These are phyloP conservation scores for Onthophagus sagittarius DNA, from an alignment of 2,888 invertebrate genomes.

Conservation along the genomic window DNA sequence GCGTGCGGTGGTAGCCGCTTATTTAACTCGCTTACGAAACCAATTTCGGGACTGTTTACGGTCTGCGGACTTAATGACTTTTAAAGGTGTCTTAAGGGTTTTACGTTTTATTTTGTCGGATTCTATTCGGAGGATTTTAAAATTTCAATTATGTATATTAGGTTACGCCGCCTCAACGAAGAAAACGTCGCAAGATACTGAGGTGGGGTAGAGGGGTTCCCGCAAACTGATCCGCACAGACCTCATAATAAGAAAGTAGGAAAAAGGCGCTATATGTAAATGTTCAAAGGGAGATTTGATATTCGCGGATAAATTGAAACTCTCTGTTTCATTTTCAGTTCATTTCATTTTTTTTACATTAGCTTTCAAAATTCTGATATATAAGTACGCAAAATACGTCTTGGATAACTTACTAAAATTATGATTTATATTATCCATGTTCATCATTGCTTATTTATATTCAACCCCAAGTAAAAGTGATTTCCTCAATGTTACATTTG, in stretches of 20 bases:
- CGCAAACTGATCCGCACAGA: not conserved
- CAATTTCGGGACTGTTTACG: constrained; percentile 40
- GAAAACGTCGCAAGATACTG: constrained; percentile 12
- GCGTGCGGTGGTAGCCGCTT: constrained; percentile 20
- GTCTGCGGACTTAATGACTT: constrained; percentile 45
- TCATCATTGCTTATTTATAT: no score
- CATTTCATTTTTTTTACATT: not conserved
- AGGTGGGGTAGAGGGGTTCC: not conserved
- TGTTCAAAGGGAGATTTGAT: not conserved
- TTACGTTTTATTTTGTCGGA: constrained; percentile 38
- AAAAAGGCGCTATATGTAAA: constrained; percentile 5
- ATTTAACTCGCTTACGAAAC: constrained; percentile 34
- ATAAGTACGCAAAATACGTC: no score
- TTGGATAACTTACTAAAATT: no score
- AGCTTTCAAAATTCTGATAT: no score
- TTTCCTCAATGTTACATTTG: no score
- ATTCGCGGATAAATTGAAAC: constrained; percentile 2
- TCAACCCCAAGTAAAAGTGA: no score
- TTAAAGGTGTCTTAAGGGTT: constrained; percentile 44
- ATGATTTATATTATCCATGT: no score
- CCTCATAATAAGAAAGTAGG: constrained; percentile 11
- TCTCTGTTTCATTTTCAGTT: not conserved
- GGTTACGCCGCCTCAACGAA: constrained; percentile 8
- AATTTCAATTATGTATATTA: constrained; percentile 24
- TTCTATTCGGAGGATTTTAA: constrained; percentile 24